Conservation (phyloP, 2,888 invertebrate species). For the Patella caerulea region DNA sequence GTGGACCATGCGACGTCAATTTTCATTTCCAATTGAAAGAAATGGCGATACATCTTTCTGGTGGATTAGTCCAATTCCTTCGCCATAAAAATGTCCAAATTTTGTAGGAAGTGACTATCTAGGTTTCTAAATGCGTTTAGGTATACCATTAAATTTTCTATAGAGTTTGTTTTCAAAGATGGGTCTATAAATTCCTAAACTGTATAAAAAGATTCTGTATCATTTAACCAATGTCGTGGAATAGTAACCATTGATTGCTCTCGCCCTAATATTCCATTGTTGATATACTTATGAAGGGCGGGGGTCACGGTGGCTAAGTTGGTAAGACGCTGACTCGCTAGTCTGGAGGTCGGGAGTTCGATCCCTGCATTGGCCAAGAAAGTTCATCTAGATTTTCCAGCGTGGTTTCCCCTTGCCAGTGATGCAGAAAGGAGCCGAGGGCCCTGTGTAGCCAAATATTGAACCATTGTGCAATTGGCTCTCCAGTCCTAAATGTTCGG, state of each 20-base stretch:
- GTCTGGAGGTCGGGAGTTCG: not conserved
- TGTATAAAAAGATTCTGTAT: not conserved
- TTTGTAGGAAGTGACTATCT: conserved; percentile 11
- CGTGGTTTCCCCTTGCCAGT: too few relatives aligned
- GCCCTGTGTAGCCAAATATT: conserved; percentile 37
- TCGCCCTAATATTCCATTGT: conserved; percentile 26
- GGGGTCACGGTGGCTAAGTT: conserved; percentile 18
- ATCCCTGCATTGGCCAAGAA: conserved; percentile 35
- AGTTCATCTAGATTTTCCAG: not conserved
- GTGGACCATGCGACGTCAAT: not conserved
- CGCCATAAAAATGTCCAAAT: not conserved
- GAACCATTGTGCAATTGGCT: conserved; percentile 42
- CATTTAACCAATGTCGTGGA: conserved; percentile 52
- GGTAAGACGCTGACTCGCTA: too few relatives aligned
- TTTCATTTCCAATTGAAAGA: not conserved
- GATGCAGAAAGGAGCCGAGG: too few relatives aligned
- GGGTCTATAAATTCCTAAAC: conserved; percentile 31
- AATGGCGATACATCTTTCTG: not conserved
- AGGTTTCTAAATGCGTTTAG: conserved; percentile 32
- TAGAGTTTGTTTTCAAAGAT: conserved; percentile 42
- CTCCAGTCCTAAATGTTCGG: not conserved
- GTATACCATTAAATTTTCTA: conserved; percentile 36
- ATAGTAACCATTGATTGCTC: conserved; percentile 58
- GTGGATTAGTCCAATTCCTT: not conserved
- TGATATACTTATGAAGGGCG: conserved; percentile 40